A percentile compares a stretch with the other conserved stretches of the same genome.
Evolutionary conservation across 2,888 invertebrate genomes (phyloP).

Genomic region (Orthosia gothica): DNA sequence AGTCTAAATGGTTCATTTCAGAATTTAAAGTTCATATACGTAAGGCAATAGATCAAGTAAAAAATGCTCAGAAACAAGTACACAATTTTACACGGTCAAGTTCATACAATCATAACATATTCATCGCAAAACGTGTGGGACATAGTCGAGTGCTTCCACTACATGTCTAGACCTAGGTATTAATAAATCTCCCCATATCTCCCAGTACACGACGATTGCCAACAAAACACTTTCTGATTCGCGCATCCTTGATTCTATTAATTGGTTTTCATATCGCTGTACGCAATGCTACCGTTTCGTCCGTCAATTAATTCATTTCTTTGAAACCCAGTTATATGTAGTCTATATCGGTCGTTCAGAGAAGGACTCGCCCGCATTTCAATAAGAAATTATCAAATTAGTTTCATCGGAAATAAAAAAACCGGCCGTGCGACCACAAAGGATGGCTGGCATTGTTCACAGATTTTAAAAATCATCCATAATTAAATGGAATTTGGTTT

Average conservation of each 20-base stretch:
- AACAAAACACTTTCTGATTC: constrained; percentile 69
- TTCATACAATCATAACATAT: constrained; percentile 49
- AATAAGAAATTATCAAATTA: constrained; percentile 91
- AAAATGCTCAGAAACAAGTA: constrained; percentile 5
- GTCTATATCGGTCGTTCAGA: constrained; percentile 71
- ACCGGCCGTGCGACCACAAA: constrained; percentile 80
- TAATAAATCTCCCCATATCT: constrained; percentile 59
- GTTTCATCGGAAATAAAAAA: constrained; percentile 86
- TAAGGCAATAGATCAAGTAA: constrained; percentile 6
- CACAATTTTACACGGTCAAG: constrained; percentile 31
- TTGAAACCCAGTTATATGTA: constrained; percentile 64
- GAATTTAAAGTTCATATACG: neutral
- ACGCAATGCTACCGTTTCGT: constrained; percentile 67
- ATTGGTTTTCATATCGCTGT: constrained; percentile 70
- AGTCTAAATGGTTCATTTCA: neutral
- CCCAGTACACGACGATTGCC: constrained; percentile 57
- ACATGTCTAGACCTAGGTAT: constrained; percentile 42
- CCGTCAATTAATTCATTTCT: constrained; percentile 72
- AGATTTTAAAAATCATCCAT: constrained; percentile 91
- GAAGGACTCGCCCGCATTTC: constrained; percentile 75
- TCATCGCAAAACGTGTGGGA: constrained; percentile 60
- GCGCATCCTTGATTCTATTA: constrained; percentile 73
- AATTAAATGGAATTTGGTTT: constrained; percentile 91
- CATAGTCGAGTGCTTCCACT: constrained; percentile 39
- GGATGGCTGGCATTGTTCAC: constrained; percentile 90